Base-by-base conservation (phyloP, 2,888 invertebrate species). In the Aporophyla nigra region DNA sequence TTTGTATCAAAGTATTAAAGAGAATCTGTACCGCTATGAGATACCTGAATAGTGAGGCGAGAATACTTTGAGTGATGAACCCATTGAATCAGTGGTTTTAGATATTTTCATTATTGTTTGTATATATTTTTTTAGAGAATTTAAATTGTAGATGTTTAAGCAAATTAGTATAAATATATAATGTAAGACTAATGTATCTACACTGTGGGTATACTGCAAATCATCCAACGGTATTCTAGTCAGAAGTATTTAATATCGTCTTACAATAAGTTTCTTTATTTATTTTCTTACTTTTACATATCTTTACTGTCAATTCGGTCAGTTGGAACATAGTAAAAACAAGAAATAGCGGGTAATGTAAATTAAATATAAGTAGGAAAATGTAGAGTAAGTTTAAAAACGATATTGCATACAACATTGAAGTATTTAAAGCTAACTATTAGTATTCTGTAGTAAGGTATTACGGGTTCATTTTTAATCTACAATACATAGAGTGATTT, bases 191-290 rank as follows among this genome's bases (percentile, higher is more conserved):
- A 71, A 66, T 58, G 49, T 78, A 61, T 76, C 67, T 73, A 78
- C 69, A 43, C 62, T 73, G 76, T 82, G 49, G 77, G 27, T 85
- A 65, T 81, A 73, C 87, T 86, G 82, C 80, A 85, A 86, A 88
- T 88, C 82, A 88, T 85, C 90, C 88, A 91, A 90, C 88, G 83
- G 87, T 89, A 81, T 90, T 94, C 94, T 94, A 94, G 94, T 94
- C 94, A 93, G 74, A 89, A 87, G 88, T 93, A 91, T 91, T 91
- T 90, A 88, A 87, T 88, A 87, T 84, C 80, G 78, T 86, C 84
- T 87, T 85, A 75, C 83, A 77, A 82, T 89, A 87, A 86, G 84
- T 76, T 82, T 74, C 51, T 80, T 80, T 79, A 63, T 80, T 73
- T 77, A 76, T 79, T 78, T 72, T 73, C 59, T 69, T 83, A 77